Evolutionary conservation across 2,113 vertebrate genomes (phyloP), one percentile per base, ranked within the genome.

Genomic region (Rissa tridactyla): DNA sequence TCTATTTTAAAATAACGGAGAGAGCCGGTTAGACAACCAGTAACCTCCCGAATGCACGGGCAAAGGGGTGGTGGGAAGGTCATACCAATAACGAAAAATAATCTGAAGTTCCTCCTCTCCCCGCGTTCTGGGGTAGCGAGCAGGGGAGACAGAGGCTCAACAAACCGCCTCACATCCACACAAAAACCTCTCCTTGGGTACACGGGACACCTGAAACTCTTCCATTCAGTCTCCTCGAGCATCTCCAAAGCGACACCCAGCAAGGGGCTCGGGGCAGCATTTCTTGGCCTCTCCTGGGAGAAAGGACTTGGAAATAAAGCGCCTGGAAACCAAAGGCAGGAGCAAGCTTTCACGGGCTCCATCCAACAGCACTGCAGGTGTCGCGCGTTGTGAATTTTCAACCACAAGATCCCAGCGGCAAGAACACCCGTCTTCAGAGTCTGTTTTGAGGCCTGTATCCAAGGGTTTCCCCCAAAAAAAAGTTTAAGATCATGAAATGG

Each of bases 401-500:
- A 47, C 72, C 18, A 3, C 9, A 15, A 61, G 42, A 47, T 75
- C 82, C 73, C 40, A 65, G 49, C 69, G 44, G n/a, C 38, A 69
- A 71, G 68, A 80, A 73, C 57, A 38, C 21, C n/a, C 10, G 4
- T 78, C n/a, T 57, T 76, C 49, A 21, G 78, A 76, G 78, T 61
- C 72, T 4, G 5, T 4, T 54, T 15, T 11, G 49, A 94, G 80
- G 54, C 49, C 65, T 7, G 8, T 30, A 51, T 62, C 69, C 81
- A 75, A 62, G 18, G 76, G 77, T 20, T 47, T 71, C 21, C 27
- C 76, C 52, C 9, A 11, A 32, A 32, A 65, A 65, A 16, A 82
- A 86, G 69, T 47, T 78, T 58, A 77, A 82, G 84, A 60, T 77
- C 46, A 69, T 96, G 96, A 97, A 97, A 97, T 97, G 94, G 81